Percentiles rank a stretch among this genome's conserved stretches.
Conservation (phyloP, 2,797 vertebrate genomes). For the Falco concolor region DNA sequence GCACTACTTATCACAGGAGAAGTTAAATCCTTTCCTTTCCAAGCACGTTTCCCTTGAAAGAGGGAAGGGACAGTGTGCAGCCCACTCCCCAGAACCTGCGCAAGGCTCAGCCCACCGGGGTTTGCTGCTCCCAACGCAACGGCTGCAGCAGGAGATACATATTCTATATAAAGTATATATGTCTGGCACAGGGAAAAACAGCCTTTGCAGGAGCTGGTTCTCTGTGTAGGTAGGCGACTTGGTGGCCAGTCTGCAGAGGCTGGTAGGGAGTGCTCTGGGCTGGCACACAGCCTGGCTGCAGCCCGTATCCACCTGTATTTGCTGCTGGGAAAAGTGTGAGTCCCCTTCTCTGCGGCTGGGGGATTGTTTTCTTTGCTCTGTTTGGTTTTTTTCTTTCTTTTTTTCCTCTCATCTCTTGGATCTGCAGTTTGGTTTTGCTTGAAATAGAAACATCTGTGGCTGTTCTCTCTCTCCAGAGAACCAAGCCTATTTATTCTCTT, state of each 20-base stretch:
- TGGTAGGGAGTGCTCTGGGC: neutral
- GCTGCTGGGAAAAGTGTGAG: neutral
- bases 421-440: neutral
- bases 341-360: neutral
- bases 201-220: neutral
- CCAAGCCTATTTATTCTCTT: neutral
- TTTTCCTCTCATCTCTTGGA: neutral
- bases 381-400: neutral
- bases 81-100: neutral
- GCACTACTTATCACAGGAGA: neutral
- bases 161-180: neutral
- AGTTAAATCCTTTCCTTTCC: neutral
- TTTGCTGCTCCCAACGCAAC: neutral
- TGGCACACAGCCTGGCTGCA: neutral
- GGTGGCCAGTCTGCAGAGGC: neutral
- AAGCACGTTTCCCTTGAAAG: neutral
- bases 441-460: slow-evolving; percentile 6
- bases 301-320: neutral
- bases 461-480: neutral
- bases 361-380: neutral
- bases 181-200: neutral
- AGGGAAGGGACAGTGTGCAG: neutral
- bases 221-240: no score
- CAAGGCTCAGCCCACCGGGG: neutral
- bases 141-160: neutral